These are phyloP conservation scores for Sisyra terminalis DNA, from an alignment of 2,888 invertebrate species.

Conservation along the genomic window DNA sequence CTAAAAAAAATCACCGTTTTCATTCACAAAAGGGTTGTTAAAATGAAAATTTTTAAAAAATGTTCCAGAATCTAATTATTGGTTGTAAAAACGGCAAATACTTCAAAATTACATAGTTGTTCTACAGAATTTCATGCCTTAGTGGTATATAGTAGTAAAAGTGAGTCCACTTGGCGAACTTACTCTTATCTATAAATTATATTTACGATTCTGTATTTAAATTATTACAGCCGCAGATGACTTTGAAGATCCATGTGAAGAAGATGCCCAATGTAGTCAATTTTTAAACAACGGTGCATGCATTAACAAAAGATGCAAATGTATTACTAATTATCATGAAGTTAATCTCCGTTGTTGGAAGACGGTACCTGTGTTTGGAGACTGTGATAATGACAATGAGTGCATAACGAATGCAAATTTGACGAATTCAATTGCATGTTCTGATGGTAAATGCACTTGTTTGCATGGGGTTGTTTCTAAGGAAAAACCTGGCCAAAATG, in stretches of 20 bases:
- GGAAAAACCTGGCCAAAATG: no score
- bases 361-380: constrained; percentile 16
- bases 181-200: no score
- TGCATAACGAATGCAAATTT: constrained; percentile 17
- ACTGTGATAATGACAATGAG: constrained; percentile 18
- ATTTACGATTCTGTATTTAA: no score
- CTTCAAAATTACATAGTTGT: no score
- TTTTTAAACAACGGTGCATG: constrained; percentile 18
- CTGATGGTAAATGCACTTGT: constrained; percentile 7
- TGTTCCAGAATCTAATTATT: no score
- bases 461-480: background rate
- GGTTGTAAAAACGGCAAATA: no score
- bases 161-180: no score
- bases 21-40: no score
- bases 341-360: constrained; percentile 18
- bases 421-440: constrained; percentile 17
- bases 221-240: constrained; percentile 18
- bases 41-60: no score
- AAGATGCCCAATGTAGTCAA: constrained; percentile 21
- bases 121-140: no score
- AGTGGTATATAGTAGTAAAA: no score
- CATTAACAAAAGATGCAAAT: constrained; percentile 17
- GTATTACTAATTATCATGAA: constrained; percentile 18
- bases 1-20: no score
- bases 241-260: constrained; percentile 20